These are phyloP conservation scores for Nomada fabriciana DNA, from an alignment of 2,888 invertebrate genomes.

Conservation along the genomic window DNA sequence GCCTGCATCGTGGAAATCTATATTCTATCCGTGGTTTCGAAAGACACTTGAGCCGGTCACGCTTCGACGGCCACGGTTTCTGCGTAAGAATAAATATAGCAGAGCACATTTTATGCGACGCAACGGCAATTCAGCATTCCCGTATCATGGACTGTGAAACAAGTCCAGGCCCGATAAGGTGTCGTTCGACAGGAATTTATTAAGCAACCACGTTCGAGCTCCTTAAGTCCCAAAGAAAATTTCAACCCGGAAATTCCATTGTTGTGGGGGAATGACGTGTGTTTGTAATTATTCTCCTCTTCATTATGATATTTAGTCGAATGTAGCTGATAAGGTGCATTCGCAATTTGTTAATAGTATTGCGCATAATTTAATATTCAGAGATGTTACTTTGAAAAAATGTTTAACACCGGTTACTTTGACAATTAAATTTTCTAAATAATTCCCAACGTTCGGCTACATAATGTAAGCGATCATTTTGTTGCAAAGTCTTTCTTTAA, in stretches of 20 bases:
- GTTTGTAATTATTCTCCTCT: background rate
- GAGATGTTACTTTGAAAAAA: no score
- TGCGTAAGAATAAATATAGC: slow-evolving; percentile 54
- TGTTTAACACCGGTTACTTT: no score
- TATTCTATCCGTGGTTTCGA: slow-evolving; percentile 69
- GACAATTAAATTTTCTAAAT: no score
- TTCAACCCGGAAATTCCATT: slow-evolving; percentile 1
- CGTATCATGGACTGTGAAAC: slow-evolving; percentile 26
- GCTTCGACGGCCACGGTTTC: slow-evolving; percentile 62
- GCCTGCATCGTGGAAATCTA: slow-evolving; percentile 50
- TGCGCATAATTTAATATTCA: no score
- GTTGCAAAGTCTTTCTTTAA: no score
- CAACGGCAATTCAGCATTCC: slow-evolving; percentile 46
- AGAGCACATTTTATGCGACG: slow-evolving; percentile 40
- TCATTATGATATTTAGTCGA: no score
- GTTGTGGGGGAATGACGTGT: background rate
- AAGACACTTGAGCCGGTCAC: slow-evolving; percentile 67
- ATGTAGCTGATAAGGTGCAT: no score
- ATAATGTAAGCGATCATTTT: no score
- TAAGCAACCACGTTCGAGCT: slow-evolving; percentile 28
- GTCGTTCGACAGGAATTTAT: slow-evolving; percentile 40
- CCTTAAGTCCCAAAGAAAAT: background rate
- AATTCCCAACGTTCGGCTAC: no score
- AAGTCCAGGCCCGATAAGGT: slow-evolving; percentile 35
- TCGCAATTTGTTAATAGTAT: no score